Evolutionary conservation across 2,113 vertebrate genomes (phyloP).

Genomic region (Rallus limicola): DNA sequence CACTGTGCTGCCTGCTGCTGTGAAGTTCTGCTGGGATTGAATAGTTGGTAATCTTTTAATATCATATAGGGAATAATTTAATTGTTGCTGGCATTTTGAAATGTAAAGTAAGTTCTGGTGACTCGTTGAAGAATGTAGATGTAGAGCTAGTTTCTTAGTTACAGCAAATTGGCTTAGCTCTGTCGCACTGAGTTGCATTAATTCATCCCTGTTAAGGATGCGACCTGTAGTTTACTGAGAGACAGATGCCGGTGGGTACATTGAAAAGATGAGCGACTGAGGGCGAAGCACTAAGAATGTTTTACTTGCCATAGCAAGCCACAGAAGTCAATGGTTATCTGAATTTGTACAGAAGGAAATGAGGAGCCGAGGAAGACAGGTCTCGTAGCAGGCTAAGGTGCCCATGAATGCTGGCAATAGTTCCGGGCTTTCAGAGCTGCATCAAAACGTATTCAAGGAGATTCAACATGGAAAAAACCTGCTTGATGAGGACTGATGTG

Average conservation of each 20-base stretch:
- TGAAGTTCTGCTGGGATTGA: not conserved
- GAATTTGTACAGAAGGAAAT: not conserved
- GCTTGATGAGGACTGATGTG: constrained; percentile 10
- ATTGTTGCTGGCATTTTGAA: not conserved
- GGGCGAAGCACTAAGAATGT: not conserved
- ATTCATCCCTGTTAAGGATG: not conserved
- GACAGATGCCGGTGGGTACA: not conserved
- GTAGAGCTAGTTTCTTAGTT: constrained; percentile 13
- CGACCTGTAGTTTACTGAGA: not conserved
- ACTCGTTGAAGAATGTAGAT: not conserved
- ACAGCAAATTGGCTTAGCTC: not conserved
- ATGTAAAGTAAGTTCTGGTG: not conserved
- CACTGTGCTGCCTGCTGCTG: not conserved
- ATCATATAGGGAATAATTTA: not conserved
- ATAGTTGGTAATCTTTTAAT: constrained; percentile 18
- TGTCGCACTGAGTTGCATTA: not conserved
- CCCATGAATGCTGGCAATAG: not conserved
- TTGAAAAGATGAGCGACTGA: not conserved
- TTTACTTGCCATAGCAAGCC: not conserved
- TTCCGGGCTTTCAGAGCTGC: constrained; percentile 8
- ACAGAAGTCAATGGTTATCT: not conserved
- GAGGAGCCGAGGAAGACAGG: not conserved
- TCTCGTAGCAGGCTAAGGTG: not conserved
- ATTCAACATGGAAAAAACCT: not conserved
- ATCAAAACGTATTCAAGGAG: not conserved